These are phyloP conservation scores for Drosophila prosaltans DNA, from an alignment of 1,140 invertebrate species.

Conservation along the genomic window DNA sequence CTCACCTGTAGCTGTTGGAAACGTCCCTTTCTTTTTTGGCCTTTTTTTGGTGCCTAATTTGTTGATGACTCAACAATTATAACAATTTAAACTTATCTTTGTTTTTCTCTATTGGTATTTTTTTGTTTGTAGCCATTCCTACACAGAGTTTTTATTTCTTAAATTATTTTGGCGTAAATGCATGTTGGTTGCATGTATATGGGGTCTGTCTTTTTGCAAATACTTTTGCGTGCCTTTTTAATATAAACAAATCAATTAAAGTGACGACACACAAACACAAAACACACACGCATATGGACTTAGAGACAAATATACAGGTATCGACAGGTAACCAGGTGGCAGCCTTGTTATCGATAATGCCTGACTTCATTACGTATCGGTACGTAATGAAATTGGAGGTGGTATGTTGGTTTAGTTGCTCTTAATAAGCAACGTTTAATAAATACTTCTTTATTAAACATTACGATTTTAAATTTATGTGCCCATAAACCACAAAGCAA, in stretches of 20 bases:
- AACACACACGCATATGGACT: not conserved
- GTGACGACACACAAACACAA: not conserved
- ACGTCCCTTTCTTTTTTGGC: conserved; percentile 32
- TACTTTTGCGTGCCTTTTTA: conserved; percentile 39
- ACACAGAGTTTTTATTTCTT: not conserved
- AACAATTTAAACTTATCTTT: conserved; percentile 26
- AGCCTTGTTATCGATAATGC: not conserved
- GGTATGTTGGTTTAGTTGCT: no score
- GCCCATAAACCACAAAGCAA: no score
- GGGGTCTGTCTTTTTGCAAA: conserved; percentile 32
- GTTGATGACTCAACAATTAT: conserved; percentile 73
- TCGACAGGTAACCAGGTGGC: conserved; percentile 4
- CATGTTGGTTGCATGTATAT: conserved; percentile 40
- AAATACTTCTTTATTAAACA: not conserved
- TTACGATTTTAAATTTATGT: not conserved
- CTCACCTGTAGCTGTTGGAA: conserved; percentile 53
- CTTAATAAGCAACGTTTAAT: no score
- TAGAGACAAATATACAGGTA: not conserved
- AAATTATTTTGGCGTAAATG: conserved; percentile 14
- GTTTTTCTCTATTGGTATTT: conserved; percentile 3
- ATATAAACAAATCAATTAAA: conserved; percentile 60
- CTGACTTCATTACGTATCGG: not conserved
- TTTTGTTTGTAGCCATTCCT: conserved; percentile 26
- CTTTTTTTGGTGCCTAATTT: conserved; percentile 35
- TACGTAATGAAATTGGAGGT: not conserved